These are phyloP conservation scores for Podocnemis expansa DNA, from an alignment of 2,113 vertebrate genomes.

Conservation along the genomic window DNA sequence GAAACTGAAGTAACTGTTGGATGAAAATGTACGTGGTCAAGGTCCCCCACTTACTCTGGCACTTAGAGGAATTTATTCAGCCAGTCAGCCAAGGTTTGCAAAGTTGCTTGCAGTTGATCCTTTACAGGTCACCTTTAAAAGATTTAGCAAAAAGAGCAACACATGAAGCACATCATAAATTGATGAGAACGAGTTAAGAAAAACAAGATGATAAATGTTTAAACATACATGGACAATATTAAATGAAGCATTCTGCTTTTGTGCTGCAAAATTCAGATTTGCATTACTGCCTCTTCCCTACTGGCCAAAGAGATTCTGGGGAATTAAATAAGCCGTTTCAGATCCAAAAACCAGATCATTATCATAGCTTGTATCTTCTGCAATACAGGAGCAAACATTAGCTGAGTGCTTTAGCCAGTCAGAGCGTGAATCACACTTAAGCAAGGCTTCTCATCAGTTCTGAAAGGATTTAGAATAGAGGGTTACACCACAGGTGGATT, in stretches of 20 bases:
- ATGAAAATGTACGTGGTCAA: not conserved
- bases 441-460: not conserved
- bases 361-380: not conserved
- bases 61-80: not conserved
- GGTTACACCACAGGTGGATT: not conserved
- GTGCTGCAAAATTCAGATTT: slow-evolving; percentile 11
- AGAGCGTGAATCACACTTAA: not conserved
- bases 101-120: not conserved
- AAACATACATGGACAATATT: slow-evolving; percentile 30
- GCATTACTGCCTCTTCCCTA: slow-evolving; percentile 22
- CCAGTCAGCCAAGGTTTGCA: not conserved
- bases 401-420: not conserved
- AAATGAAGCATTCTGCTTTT: slow-evolving; percentile 35
- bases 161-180: slow-evolving; percentile 68
- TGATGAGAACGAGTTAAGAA: slow-evolving; percentile 61
- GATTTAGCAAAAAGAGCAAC: slow-evolving; percentile 33
- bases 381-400: slow-evolving; percentile 22
- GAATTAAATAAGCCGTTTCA: slow-evolving; percentile 8
- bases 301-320: not conserved
- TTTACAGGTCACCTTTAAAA: slow-evolving; percentile 48
- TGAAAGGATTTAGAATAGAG: not conserved
- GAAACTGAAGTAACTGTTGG: not conserved
- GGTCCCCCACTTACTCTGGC: not conserved
- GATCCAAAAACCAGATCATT: not conserved
- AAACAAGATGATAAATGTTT: slow-evolving; percentile 70